Conservation (phyloP, 2,888 invertebrate species). For the Rhimphoctona megacephalus region DNA sequence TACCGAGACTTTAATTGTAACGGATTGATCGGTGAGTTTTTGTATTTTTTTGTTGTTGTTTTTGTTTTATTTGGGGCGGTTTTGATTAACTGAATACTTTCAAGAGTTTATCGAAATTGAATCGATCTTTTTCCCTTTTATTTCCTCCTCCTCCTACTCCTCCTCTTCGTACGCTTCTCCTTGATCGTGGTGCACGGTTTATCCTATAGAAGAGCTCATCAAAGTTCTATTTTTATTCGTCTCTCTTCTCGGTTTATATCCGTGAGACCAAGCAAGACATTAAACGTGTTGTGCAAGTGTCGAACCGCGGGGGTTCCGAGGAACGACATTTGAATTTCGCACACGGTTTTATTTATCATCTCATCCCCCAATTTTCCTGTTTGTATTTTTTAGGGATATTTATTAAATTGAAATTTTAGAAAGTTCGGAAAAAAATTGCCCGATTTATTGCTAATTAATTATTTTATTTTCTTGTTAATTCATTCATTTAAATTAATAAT, state of each 20-base stretch:
- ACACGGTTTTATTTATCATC: neutral
- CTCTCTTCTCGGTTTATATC: constrained; percentile 76
- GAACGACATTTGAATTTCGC: constrained; percentile 73
- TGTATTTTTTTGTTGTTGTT: constrained; percentile 13
- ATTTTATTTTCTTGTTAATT: neutral
- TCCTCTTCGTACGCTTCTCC: constrained; percentile 30
- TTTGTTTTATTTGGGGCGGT: neutral
- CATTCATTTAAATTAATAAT: neutral
- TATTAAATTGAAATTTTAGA: neutral
- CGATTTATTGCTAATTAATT: neutral
- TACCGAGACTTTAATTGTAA: constrained; percentile 34
- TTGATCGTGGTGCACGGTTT: constrained; percentile 57
- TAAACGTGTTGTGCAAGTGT: constrained; percentile 82
- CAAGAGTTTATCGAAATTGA: neutral
- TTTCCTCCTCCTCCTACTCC: constrained; percentile 17
- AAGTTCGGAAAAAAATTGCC: neutral
- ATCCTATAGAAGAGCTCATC: constrained; percentile 68
- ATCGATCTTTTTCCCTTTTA: constrained; percentile 12
- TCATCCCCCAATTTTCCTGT: constrained; percentile 16
- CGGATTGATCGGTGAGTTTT: constrained; percentile 71
- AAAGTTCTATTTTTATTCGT: constrained; percentile 75
- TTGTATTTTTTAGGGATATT: neutral
- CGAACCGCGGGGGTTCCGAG: constrained; percentile 75
- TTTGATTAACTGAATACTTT: neutral
- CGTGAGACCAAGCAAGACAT: constrained; percentile 68